A percentile compares a stretch with the other conserved stretches of the same genome.
Conservation (phyloP, 92 coral and sea anemone species). For the Paramuricea clavata region DNA sequence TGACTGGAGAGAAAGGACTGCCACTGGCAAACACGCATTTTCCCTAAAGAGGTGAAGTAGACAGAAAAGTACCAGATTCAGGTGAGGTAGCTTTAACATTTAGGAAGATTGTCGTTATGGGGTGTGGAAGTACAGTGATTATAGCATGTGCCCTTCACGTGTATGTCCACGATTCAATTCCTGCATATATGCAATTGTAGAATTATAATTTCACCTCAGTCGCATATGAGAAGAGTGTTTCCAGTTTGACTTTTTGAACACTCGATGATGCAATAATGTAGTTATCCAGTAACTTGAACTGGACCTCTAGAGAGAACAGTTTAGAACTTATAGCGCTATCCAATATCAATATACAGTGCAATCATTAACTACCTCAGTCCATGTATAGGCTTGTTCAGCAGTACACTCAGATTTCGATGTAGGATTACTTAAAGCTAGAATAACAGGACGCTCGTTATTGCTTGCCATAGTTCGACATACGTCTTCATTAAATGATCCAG, state of each 20-base stretch:
- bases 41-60: too few relatives aligned
- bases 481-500: conserved; percentile 89
- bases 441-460: conserved; percentile 84
- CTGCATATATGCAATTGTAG: too few relatives aligned
- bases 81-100: too few relatives aligned
- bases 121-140: neutral
- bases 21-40: conserved; percentile 95
- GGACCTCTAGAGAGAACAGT: too few relatives aligned
- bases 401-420: conserved; percentile 97
- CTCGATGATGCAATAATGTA: too few relatives aligned
- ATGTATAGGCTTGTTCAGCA: conserved; percentile 89
- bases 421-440: conserved; percentile 96
- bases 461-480: conserved; percentile 88
- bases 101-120: neutral
- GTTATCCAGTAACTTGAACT: too few relatives aligned
- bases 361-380: conserved; percentile 80
- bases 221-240: too few relatives aligned
- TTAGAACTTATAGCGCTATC: neutral
- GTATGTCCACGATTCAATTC: neutral
- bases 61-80: too few relatives aligned
- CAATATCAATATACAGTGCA: too few relatives aligned
- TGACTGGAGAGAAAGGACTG: conserved; percentile 96
- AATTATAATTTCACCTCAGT: too few relatives aligned
- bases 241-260: too few relatives aligned
- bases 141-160: neutral